phyloP scores from a whole-genome alignment of 2,113 vertebrate species.

The Aldabrachelys gigantea region DNA sequence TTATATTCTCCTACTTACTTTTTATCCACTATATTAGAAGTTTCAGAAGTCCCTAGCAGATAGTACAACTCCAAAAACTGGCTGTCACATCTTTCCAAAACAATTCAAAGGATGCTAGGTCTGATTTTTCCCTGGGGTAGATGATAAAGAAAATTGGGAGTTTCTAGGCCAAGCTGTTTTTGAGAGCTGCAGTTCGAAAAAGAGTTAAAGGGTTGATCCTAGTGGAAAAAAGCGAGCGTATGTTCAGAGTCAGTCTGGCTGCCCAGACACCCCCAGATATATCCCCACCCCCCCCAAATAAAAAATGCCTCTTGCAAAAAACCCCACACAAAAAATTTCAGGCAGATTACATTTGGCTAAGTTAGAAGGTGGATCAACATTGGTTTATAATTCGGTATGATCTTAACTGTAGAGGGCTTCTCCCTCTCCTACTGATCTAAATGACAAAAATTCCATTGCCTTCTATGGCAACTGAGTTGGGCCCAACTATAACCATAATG shows the following conservation, averaged over 20 bases:
- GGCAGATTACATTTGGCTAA: neutral
- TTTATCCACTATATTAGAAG: neutral
- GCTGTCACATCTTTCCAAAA: neutral
- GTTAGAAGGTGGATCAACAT: neutral
- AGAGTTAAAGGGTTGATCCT: neutral
- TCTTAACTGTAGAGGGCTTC: neutral
- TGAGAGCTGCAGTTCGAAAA: neutral
- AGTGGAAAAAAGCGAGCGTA: neutral
- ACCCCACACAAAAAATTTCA: neutral
- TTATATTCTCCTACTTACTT: neutral
- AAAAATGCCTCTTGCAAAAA: constrained; percentile 8
- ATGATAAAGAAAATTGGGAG: neutral
- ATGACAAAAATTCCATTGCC: neutral
- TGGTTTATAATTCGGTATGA: neutral
- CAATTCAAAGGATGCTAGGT: neutral
- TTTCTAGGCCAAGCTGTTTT: neutral
- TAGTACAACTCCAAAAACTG: neutral
- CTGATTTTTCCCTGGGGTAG: neutral
- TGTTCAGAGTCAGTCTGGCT: neutral
- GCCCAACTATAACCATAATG: neutral
- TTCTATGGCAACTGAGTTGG: neutral
- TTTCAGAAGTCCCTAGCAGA: neutral
- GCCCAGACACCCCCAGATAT: neutral
- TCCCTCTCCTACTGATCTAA: neutral
- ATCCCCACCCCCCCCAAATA: neutral